Base-by-base conservation (phyloP, 2,113 vertebrate species). In the Tenrec ecaudatus region DNA sequence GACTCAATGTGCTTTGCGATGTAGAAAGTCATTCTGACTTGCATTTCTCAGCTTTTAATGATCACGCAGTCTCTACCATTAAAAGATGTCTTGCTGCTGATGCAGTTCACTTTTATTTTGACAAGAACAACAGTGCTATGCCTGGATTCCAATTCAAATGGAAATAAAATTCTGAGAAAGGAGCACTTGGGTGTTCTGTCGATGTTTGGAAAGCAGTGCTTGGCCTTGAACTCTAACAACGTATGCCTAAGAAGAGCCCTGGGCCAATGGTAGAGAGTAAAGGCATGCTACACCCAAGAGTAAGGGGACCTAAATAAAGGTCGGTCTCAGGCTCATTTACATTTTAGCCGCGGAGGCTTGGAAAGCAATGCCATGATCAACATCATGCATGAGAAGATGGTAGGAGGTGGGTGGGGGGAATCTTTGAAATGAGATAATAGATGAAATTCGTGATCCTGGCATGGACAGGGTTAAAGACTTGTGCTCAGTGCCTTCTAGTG, bases 351-450 rank as follows among this genome's bases (percentile, higher is more conserved):
- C 85, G 27, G 33, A 88, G 43, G 19, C 66, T 86, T 82, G 29
- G 43, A 90, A 86, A 73, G 40, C 36, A 71, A 66, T 36, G 29
- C 12, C 75, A 81, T 78, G 15, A 15, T 33, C 91, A 96, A 90
- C 69, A 69, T 20, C 77, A 84, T 47, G 29, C 23, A 36, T 86
- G 36, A 86, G 83, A 64, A 77, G 6, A 36, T 79, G 20, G 71
- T 12, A 71, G 60, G 43, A 38, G 77, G 86, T 96, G 58, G 8
- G 14, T n/a, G 8, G 77, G n/a, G 16, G 9, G 12, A 10, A 53
- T 53, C 47, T 7, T 53, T 14, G 12, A 22, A 82, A 77, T 87
- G 25, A 82, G 60, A 38, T 85, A 17, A 22, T 29, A 62, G 22
- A 31, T n/a, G 14, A 94, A 87, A 86, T 2, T 3, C 23, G 78